Conservation (phyloP, 2,797 vertebrate species). For the Pipistrellus kuhlii region DNA sequence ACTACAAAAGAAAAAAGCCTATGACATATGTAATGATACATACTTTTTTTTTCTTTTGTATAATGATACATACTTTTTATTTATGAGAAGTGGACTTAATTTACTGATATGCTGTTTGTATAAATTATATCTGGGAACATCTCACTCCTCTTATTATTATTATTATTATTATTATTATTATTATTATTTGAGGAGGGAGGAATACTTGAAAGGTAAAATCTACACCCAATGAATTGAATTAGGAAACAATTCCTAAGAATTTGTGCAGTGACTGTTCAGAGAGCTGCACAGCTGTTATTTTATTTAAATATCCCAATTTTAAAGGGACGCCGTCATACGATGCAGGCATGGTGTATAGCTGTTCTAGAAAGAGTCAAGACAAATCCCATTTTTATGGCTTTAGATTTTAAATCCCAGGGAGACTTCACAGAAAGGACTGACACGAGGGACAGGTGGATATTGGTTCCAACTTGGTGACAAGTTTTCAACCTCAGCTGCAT, state of each 20-base stretch:
- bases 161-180: no score
- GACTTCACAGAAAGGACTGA: slow-evolving; percentile 86
- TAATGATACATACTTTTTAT: background rate
- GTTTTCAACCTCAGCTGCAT: slow-evolving; percentile 87
- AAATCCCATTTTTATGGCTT: slow-evolving; percentile 87
- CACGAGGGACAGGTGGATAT: slow-evolving; percentile 89
- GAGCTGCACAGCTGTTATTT: slow-evolving; percentile 85
- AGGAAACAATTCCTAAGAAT: background rate
- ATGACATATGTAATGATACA: background rate
- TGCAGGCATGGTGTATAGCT: slow-evolving; percentile 77
- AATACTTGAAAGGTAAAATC: slow-evolving; percentile 56
- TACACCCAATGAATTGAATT: background rate
- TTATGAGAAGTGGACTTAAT: slow-evolving; percentile 50
- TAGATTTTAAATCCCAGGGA: slow-evolving; percentile 84
- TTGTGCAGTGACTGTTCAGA: slow-evolving; percentile 1
- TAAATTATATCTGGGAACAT: slow-evolving; percentile 24
- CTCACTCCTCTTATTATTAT: background rate
- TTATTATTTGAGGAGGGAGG: no score
- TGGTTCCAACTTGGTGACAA: slow-evolving; percentile 86
- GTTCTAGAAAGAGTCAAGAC: slow-evolving; percentile 84
- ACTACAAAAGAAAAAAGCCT: background rate
- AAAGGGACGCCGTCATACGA: slow-evolving; percentile 80
- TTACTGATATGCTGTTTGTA: background rate
- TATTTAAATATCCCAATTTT: slow-evolving; percentile 85
- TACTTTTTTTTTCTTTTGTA: background rate